phyloP scores from a whole-genome alignment of 2,113 vertebrate species.

The Paralichthys olivaceus region DNA sequence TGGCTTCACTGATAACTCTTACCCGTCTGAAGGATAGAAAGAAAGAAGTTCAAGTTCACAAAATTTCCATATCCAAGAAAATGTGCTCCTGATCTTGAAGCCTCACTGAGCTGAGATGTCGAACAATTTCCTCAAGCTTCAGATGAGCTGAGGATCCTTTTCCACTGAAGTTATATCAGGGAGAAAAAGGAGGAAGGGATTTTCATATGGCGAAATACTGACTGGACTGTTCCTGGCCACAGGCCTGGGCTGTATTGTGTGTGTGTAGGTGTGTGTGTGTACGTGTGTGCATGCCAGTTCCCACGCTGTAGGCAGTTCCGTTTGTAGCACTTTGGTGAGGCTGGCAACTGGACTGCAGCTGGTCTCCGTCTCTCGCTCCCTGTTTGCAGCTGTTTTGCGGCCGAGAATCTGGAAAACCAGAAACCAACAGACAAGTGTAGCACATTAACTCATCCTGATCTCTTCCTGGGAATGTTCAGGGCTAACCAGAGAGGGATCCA shows the following conservation, averaged over 20 bases:
- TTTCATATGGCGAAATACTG: constrained; percentile 41
- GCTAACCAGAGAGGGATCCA: constrained; percentile 17
- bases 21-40: constrained; percentile 21
- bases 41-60: constrained; percentile 15
- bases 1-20: constrained; percentile 29
- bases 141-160: not conserved
- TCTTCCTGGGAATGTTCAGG: constrained; percentile 11
- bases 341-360: constrained; percentile 76
- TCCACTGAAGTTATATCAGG: not conserved
- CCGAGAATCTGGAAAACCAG: constrained; percentile 31
- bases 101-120: not conserved
- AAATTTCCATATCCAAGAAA: constrained; percentile 50
- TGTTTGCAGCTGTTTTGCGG: constrained; percentile 56
- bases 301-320: constrained; percentile 72
- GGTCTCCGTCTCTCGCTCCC: constrained; percentile 55
- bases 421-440: constrained; percentile 51
- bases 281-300: constrained; percentile 61
- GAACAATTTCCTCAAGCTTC: constrained; percentile 31
- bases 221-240: constrained; percentile 34
- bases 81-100: constrained; percentile 24
- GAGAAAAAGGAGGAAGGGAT: not conserved
- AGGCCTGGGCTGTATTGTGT: constrained; percentile 10
- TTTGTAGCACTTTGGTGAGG: constrained; percentile 64
- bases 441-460: constrained; percentile 10
- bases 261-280: constrained; percentile 25